Percentiles rank a stretch among this genome's conserved stretches.
These are phyloP conservation scores for Folsomia manolachei DNA, from an alignment of 2,888 invertebrate genomes.

Conservation along the genomic window DNA sequence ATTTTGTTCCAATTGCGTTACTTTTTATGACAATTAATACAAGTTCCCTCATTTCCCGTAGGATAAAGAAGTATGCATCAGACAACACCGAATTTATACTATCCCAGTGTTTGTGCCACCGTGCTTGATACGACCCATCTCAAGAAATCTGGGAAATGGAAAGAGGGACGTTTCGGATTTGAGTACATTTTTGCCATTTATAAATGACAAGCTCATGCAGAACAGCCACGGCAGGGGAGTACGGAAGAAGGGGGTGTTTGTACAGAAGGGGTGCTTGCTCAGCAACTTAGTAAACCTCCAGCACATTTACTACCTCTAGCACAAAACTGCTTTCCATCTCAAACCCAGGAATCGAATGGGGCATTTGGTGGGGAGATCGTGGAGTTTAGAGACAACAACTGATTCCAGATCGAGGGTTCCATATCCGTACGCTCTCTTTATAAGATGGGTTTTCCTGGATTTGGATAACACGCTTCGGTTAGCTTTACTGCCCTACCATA, in stretches of 20 bases:
- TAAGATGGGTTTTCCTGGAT: background rate
- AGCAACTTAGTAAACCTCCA: background rate
- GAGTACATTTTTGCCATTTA: background rate
- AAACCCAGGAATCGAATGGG: background rate
- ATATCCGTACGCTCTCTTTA: background rate
- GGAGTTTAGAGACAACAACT: background rate
- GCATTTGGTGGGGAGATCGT: background rate
- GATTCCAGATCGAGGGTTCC: background rate
- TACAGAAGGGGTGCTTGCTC: background rate
- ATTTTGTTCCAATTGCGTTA: background rate
- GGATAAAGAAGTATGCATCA: too few relatives aligned
- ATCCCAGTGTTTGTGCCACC: background rate
- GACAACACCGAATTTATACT: too few relatives aligned
- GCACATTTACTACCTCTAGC: too few relatives aligned
- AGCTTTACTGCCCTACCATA: background rate
- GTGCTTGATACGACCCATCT: too few relatives aligned
- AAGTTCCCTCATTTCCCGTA: too few relatives aligned
- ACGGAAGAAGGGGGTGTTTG: background rate
- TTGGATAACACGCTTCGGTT: background rate
- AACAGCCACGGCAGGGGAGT: background rate
- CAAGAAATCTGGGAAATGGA: background rate
- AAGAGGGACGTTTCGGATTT: too few relatives aligned
- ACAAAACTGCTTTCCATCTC: background rate
- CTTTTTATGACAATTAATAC: too few relatives aligned
- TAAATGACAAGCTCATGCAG: slow-evolving; percentile 4